These are phyloP conservation scores for Chymomyza amoena DNA, from an alignment of 2,888 invertebrate species.

Conservation along the genomic window DNA sequence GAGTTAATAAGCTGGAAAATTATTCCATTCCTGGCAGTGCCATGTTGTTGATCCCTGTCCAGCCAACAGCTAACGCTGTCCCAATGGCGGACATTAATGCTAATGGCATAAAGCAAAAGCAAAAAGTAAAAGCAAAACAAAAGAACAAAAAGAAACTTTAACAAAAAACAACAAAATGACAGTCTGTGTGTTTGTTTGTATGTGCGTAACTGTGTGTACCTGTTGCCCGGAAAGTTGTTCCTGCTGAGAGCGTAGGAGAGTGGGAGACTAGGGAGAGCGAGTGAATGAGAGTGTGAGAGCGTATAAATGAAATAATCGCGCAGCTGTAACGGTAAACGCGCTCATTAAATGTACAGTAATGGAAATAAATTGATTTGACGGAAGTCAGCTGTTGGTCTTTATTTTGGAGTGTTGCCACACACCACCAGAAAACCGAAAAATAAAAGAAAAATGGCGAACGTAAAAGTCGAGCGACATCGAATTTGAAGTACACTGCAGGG, in stretches of 20 bases:
- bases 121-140: conserved; percentile 17
- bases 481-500: no score
- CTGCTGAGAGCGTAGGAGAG: neutral
- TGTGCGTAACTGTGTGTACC: neutral
- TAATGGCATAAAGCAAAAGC: conserved; percentile 36
- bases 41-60: conserved; percentile 5
- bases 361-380: conserved; percentile 51
- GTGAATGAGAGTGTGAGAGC: neutral
- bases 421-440: neutral
- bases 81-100: conserved; percentile 42
- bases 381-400: neutral
- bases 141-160: conserved; percentile 5
- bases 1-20: conserved; percentile 65
- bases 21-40: conserved; percentile 1
- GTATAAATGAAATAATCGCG: neutral
- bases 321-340: neutral
- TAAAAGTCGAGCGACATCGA: no score
- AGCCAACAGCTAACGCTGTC: conserved; percentile 6
- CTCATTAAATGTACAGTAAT: conserved; percentile 47
- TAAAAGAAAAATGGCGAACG: no score
- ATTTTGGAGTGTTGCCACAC: neutral
- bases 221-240: neutral
- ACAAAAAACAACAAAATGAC: neutral
- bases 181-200: neutral
- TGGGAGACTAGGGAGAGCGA: neutral